Evolutionary conservation across 2,888 invertebrate genomes (phyloP), one percentile per base, ranked within the genome.

Genomic region (Neoascia interrupta): DNA sequence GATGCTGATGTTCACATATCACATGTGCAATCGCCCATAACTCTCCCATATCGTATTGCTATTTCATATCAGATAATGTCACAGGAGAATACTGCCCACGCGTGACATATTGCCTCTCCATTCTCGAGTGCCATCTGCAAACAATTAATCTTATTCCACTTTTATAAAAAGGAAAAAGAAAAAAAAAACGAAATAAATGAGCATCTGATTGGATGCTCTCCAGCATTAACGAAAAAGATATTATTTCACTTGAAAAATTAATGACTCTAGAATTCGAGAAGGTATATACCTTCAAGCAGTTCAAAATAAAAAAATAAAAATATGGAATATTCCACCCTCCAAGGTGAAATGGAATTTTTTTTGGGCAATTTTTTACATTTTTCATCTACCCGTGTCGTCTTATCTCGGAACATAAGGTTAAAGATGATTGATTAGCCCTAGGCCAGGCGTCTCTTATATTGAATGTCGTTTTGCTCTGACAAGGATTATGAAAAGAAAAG

Each of bases 61-160:
- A 43, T 28, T 31, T 10, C 16, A 6, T 19, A 39, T 49, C 36
- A 64, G 28, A 51, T 26, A 60, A 39, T 26, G 6, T 10, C 11
- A n/a, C 26, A 28, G 28, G 37, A 19, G 28, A 45, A 21, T 54
- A 18, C 41, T 21, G 43, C 18, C 13, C 45, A 41, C 41, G 16
- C 34, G n/a, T n/a, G 4, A 56, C 53, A 60, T 23, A 21, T 21
- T 23, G n/a, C 36, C 10, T 28, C 21, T 11, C 26, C 26, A 5
- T 53, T 39, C 18, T 39, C 43, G 10, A 34, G 10, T 15, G 11
- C 53, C 34, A 60, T 39, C 23, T 49, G 54, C 34, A 23, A 31
- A 19, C 63, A 64, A 76, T 72, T 72, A 64, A 76, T 76, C 76
- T 58, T 64, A 51, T 19, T 13, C 18, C n/a, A n/a, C n/a, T n/a